phyloP scores from a whole-genome alignment of 1,140 invertebrate genomes.

The Lordiphosa stackelbergi region DNA sequence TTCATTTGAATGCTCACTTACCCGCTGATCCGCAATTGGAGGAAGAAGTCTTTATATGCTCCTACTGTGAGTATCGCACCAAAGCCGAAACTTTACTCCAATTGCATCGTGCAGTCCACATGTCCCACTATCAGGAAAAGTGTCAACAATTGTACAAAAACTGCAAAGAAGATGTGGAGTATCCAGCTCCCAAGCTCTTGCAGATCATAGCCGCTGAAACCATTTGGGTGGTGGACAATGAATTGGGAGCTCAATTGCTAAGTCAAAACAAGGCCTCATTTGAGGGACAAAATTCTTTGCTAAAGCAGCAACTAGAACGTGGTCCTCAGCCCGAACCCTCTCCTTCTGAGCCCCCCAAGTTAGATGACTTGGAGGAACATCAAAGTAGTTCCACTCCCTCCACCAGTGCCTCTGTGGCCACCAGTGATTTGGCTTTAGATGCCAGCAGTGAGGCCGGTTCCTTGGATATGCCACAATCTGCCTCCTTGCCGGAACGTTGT shows the following conservation, averaged over 20 bases:
- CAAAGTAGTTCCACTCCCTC: conserved; percentile 56
- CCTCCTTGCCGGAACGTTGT: conserved; percentile 82
- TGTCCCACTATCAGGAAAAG: conserved; percentile 88
- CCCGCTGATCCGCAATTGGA: conserved; percentile 48
- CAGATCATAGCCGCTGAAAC: conserved; percentile 77
- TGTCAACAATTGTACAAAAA: conserved; percentile 84
- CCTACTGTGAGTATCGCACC: conserved; percentile 88
- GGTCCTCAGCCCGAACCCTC: too few relatives aligned
- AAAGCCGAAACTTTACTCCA: conserved; percentile 83
- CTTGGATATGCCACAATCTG: conserved; percentile 77
- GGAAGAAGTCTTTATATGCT: conserved; percentile 81
- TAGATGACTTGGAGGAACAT: conserved; percentile 42
- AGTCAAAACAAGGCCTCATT: conserved; percentile 56
- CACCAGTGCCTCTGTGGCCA: conserved; percentile 63
- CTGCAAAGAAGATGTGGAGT: conserved; percentile 81
- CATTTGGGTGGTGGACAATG: conserved; percentile 77
- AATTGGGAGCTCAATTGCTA: conserved; percentile 56
- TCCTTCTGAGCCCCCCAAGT: too few relatives aligned
- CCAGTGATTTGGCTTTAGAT: conserved; percentile 60
- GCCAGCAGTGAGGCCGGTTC: conserved; percentile 61
- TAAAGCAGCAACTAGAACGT: conserved; percentile 52
- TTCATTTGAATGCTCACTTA: conserved; percentile 81
- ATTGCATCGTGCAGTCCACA: conserved; percentile 88
- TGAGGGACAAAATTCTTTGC: conserved; percentile 55
- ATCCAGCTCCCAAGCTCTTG: conserved; percentile 82